Percentiles rank a stretch among this genome's conserved stretches.
These are phyloP conservation scores for Polymixis lichenea DNA, from an alignment of 2,888 invertebrate species.

Conservation along the genomic window DNA sequence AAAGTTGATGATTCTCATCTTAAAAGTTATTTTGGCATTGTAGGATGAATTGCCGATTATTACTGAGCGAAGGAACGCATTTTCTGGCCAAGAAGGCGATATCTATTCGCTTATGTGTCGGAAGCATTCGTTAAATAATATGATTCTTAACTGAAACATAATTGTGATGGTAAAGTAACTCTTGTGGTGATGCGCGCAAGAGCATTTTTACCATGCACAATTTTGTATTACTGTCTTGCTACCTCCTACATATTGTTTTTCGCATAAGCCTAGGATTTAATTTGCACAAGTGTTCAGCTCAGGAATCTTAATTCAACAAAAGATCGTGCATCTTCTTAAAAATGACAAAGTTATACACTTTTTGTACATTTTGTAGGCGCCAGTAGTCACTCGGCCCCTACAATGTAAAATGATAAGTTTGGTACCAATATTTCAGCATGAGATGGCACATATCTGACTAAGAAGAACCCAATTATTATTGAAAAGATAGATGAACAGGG, in stretches of 20 bases:
- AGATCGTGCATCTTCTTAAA: constrained; percentile 13
- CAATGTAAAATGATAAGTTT: no score
- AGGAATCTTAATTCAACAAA: constrained; percentile 1
- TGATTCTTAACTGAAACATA: neutral
- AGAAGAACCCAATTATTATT: no score
- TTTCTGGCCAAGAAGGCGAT: neutral
- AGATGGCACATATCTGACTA: neutral
- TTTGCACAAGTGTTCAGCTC: neutral
- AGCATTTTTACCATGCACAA: neutral
- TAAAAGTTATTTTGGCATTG: constrained; percentile 37
- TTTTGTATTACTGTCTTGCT: neutral
- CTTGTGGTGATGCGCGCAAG: neutral
- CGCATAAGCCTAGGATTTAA: neutral
- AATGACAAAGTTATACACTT: constrained; percentile 18
- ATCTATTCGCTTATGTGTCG: neutral
- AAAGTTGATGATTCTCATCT: constrained; percentile 52
- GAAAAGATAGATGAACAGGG: no score
- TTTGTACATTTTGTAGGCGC: neutral
- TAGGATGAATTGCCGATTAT: constrained; percentile 51
- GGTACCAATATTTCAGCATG: constrained; percentile 9
- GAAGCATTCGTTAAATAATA: neutral
- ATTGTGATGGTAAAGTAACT: neutral
- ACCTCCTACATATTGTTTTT: neutral
- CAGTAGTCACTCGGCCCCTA: no score
- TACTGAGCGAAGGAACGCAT: neutral